phyloP scores from a whole-genome alignment of 1,140 invertebrate genomes.

The Babylonia areolata region DNA sequence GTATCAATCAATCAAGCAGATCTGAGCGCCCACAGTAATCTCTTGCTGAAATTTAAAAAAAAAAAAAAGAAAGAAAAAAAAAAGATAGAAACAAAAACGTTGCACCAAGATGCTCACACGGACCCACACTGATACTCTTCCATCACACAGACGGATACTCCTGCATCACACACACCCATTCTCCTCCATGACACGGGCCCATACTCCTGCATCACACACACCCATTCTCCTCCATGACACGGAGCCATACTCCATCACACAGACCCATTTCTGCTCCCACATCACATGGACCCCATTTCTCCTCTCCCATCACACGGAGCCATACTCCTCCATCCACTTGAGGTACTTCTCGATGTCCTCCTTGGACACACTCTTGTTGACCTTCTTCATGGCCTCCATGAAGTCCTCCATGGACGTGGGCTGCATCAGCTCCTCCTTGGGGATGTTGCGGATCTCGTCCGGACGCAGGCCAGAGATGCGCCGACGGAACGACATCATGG shows the following conservation, averaged over 20 bases:
- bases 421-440: constrained; percentile 96
- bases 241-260: constrained; percentile 98
- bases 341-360: constrained; percentile 98
- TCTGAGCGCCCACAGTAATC: too few species aligned
- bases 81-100: too few species aligned
- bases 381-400: constrained; percentile 92
- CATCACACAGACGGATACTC: constrained; percentile 90
- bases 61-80: too few species aligned
- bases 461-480: constrained; percentile 95
- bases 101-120: too few species aligned
- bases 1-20: too few species aligned
- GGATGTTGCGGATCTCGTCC: constrained; percentile 94
- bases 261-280: constrained; percentile 71
- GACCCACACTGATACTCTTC: too few species aligned
- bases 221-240: constrained; percentile 61
- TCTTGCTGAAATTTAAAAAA: too few species aligned
- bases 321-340: constrained; percentile 98
- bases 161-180: too few species aligned
- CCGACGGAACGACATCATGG: constrained; percentile 99
- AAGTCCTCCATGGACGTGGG: constrained; percentile 96
- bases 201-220: constrained; percentile 99
- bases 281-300: too few species aligned
- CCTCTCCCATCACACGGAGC: constrained; percentile 79
- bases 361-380: constrained; percentile 97
- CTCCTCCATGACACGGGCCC: constrained; percentile 81